These are phyloP conservation scores for Tinamus major DNA, from an alignment of 2,797 vertebrate species.

Conservation along the genomic window DNA sequence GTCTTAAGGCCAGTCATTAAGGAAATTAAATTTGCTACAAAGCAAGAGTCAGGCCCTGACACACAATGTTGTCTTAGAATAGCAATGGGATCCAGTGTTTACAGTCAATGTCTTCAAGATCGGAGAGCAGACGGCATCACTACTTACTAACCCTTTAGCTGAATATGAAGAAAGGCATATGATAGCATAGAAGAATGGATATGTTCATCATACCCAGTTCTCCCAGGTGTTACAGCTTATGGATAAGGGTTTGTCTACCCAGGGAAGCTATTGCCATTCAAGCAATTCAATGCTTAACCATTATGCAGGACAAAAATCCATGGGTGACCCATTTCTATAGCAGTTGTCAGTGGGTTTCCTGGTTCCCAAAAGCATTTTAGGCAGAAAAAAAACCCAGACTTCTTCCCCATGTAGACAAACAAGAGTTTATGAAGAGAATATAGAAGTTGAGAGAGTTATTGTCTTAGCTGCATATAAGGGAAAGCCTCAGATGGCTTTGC, in stretches of 20 bases:
- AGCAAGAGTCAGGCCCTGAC: background rate
- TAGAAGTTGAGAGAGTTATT: slow-evolving; percentile 29
- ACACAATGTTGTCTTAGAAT: background rate
- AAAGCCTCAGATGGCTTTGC: slow-evolving; percentile 57
- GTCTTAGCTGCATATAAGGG: background rate
- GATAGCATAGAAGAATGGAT: slow-evolving; percentile 35
- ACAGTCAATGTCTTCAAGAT: background rate
- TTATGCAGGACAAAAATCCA: background rate
- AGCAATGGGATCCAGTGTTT: background rate
- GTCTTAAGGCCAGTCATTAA: background rate
- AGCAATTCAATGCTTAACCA: background rate
- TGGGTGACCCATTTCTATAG: background rate
- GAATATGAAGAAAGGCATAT: background rate
- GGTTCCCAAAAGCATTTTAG: background rate
- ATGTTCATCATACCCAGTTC: background rate
- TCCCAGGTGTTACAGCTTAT: rapidly evolving
- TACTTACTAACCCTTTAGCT: background rate
- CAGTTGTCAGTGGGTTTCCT: background rate
- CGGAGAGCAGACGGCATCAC: background rate
- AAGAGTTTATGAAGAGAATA: background rate
- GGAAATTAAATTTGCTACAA: background rate
- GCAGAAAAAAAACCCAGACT: background rate
- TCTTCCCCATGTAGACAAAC: slow-evolving; percentile 26
- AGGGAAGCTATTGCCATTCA: background rate
- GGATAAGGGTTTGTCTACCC: background rate